Conservation (phyloP, 53 echinoderm and acorn worm genomes). For the Zoroaster sp. region DNA sequence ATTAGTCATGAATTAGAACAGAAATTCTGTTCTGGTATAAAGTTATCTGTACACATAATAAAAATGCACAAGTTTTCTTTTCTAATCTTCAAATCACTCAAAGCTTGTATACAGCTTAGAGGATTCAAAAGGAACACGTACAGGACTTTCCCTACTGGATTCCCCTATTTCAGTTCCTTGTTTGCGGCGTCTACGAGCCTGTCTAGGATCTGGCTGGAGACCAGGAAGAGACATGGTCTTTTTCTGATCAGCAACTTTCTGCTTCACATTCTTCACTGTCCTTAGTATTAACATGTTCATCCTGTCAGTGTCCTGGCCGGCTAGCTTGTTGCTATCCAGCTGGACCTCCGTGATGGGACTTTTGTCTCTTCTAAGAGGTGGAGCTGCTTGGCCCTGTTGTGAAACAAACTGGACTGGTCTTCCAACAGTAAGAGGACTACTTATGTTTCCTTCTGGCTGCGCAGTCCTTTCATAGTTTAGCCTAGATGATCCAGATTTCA, state of each 20-base stretch:
- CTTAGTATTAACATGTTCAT: no score
- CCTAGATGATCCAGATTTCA: not conserved
- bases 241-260: not conserved
- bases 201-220: constrained; percentile 36
- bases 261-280: constrained; percentile 1
- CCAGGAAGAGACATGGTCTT: constrained; percentile 4
- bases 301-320: no score
- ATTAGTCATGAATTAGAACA: no score
- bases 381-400: not conserved
- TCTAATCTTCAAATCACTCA: no score
- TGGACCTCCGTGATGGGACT: not conserved
- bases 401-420: no score
- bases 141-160: not conserved
- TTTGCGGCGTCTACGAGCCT: not conserved
- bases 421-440: not conserved
- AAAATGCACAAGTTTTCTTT: no score
- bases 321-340: not conserved
- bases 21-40: no score
- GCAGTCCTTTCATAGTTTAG: not conserved
- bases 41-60: no score
- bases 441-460: not conserved
- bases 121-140: not conserved
- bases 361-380: not conserved
- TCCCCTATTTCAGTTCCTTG: not conserved
- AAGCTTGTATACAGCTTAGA: not conserved